Percentiles rank a stretch among this genome's conserved stretches.
phyloP scores from a whole-genome alignment of 2,113 vertebrate genomes.

The Sebastes fasciatus region DNA sequence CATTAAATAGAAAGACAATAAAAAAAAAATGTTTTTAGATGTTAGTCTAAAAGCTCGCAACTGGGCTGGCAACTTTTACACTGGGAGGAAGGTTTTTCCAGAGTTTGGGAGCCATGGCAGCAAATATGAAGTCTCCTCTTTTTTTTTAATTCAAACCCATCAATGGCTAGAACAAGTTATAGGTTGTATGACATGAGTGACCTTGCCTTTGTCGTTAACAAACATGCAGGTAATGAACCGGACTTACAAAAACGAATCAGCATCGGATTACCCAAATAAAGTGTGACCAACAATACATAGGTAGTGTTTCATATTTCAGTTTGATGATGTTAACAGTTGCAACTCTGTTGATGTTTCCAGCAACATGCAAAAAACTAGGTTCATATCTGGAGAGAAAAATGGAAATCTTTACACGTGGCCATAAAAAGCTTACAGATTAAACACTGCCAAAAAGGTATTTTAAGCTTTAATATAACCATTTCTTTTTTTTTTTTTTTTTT shows the following conservation, averaged over 20 bases:
- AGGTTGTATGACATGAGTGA: conserved; percentile 14
- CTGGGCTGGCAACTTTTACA: conserved; percentile 18
- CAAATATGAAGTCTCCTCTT: neutral
- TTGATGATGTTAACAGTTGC: conserved; percentile 47
- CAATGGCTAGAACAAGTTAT: conserved; percentile 2
- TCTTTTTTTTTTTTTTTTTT: conserved; percentile 43
- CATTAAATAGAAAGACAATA: neutral
- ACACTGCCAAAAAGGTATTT: conserved; percentile 72
- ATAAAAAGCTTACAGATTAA: conserved; percentile 71
- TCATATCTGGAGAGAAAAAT: conserved; percentile 48
- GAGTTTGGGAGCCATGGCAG: conserved; percentile 9
- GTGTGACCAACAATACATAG: conserved; percentile 57
- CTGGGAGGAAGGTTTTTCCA: neutral
- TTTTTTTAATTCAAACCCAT: conserved; percentile 6
- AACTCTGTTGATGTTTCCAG: conserved; percentile 54
- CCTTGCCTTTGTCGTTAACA: conserved; percentile 41
- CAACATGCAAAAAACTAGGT: conserved; percentile 66
- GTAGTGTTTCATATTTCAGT: conserved; percentile 67
- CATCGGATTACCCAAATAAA: conserved; percentile 61
- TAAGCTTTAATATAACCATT: conserved; percentile 74
- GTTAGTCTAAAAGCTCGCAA: neutral
- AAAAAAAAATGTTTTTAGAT: conserved; percentile 20
- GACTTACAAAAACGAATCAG: conserved; percentile 32
- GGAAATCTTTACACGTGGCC: conserved; percentile 53
- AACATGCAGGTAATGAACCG: conserved; percentile 27